Percentiles rank a stretch among this genome's conserved stretches.
Conservation (phyloP, 23 tunicate species). For the Halocynthia roretzi region DNA sequence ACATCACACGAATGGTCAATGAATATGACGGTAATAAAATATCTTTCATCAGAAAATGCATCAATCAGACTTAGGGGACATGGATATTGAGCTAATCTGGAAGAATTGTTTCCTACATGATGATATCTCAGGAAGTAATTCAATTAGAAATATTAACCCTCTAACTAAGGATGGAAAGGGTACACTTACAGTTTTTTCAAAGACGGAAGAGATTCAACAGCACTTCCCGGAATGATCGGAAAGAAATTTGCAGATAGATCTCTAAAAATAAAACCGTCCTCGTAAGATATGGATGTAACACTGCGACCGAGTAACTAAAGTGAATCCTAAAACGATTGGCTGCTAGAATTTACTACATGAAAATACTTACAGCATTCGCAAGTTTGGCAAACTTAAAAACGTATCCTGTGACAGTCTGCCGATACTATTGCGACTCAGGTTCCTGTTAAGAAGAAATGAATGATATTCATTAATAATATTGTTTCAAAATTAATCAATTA, state of each 20-base stretch:
- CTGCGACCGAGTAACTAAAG: background rate
- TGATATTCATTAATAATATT: no score
- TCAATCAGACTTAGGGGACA: background rate
- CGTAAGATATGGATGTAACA: no score
- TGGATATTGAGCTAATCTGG: background rate
- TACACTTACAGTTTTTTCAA: constrained; percentile 39
- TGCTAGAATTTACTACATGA: background rate
- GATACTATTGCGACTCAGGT: constrained; percentile 51
- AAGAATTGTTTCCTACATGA: background rate
- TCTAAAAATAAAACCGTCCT: constrained; percentile 20
- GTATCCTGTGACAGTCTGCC: constrained; percentile 39
- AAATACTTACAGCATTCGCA: constrained; percentile 42
- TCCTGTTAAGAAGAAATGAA: background rate
- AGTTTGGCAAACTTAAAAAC: constrained; percentile 38
- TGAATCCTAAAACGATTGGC: background rate
- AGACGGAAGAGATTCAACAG: constrained; percentile 19
- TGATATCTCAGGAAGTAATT: background rate
- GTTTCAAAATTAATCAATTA: no score
- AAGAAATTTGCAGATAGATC: constrained; percentile 42
- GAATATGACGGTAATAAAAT: background rate
- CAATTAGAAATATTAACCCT: no score
- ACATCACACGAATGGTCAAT: no score
- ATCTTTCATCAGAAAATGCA: background rate
- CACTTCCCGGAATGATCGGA: constrained; percentile 61
- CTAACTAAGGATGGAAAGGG: no score